Evolutionary conservation across 2,888 invertebrate genomes (phyloP).

Genomic region (Trichogramma evanescens): DNA sequence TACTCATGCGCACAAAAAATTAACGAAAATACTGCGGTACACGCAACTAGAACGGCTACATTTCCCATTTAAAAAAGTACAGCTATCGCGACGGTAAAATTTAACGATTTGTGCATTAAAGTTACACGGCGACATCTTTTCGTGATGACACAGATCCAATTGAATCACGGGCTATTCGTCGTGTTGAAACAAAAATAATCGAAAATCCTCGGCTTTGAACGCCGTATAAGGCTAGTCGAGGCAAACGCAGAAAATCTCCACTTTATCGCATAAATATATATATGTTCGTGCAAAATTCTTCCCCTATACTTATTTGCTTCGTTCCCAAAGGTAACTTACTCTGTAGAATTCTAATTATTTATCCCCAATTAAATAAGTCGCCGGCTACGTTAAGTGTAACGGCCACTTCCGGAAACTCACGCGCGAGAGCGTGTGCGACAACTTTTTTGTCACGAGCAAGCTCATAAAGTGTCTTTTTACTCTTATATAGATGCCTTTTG

Average conservation of each 20-base stretch:
- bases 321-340: neutral
- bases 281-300: slow-evolving; percentile 10
- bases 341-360: slow-evolving; percentile 15
- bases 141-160: too few relatives aligned
- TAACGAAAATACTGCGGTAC: too few relatives aligned
- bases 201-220: neutral
- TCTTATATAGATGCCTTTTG: too few relatives aligned
- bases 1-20: too few relatives aligned
- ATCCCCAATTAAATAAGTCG: slow-evolving; percentile 15
- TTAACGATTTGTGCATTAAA: too few relatives aligned
- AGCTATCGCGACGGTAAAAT: too few relatives aligned
- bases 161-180: too few relatives aligned
- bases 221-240: slow-evolving; percentile 9
- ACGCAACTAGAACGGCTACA: too few relatives aligned
- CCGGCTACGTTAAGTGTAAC: neutral
- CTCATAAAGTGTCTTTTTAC: neutral
- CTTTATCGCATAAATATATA: slow-evolving; percentile 6
- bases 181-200: too few relatives aligned
- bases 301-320: neutral
- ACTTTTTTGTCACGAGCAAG: neutral
- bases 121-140: too few relatives aligned
- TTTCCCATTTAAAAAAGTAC: too few relatives aligned
- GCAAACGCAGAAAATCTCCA: neutral
- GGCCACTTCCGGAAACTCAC: slow-evolving; percentile 4
- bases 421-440: neutral